Percentiles rank a stretch among this genome's conserved stretches.
Conservation (phyloP, 2,113 vertebrate species). For the Myrmecophaga tridactyla region DNA sequence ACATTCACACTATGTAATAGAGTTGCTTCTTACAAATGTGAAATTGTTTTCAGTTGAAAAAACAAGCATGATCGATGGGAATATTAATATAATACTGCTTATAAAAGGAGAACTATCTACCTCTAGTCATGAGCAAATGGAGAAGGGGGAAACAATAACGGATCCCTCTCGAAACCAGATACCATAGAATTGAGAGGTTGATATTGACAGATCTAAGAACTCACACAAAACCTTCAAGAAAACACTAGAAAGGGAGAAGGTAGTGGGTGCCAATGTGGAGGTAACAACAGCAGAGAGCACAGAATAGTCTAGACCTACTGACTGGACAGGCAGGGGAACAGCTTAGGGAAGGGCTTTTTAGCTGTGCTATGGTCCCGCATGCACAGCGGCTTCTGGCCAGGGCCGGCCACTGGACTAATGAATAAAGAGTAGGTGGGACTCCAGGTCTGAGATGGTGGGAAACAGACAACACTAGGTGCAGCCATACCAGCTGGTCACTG, state of each 20-base stretch:
- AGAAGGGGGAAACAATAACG: not conserved
- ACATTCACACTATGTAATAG: not conserved
- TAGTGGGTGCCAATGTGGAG: fast-evolving
- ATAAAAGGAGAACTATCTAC: not conserved
- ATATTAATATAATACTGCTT: not conserved
- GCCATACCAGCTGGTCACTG: not conserved
- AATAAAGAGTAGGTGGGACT: not conserved
- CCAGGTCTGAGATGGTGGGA: not conserved
- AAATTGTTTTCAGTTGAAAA: not conserved
- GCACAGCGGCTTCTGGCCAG: not conserved
- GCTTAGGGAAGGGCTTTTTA: not conserved
- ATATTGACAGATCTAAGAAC: not conserved
- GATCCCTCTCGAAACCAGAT: not conserved
- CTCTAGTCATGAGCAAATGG: not conserved
- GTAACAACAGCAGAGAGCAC: not conserved
- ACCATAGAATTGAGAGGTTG: not conserved
- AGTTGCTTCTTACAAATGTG: not conserved
- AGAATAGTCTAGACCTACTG: not conserved
- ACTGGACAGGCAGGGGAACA: not conserved
- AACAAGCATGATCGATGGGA: not conserved
- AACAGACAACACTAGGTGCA: not conserved
- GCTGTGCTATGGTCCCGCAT: fast-evolving
- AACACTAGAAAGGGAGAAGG: not conserved
- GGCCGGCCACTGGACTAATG: not conserved
- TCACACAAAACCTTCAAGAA: not conserved